A percentile compares a stretch with the other conserved stretches of the same genome.
phyloP scores from a whole-genome alignment of 2,888 invertebrate genomes.

The Geophilus truncorum region DNA sequence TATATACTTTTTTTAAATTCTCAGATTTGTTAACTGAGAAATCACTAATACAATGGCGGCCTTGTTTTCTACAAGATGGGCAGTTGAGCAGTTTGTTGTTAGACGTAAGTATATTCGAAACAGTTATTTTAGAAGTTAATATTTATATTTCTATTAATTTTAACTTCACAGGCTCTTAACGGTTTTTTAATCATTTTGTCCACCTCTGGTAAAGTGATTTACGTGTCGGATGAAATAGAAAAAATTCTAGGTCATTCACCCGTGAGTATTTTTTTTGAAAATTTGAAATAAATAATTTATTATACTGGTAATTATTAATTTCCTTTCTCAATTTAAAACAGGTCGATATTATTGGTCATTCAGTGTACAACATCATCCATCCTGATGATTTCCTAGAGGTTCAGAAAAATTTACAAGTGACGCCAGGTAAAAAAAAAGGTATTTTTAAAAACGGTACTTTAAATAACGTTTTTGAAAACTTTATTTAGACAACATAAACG shows the following conservation, averaged over 20 bases:
- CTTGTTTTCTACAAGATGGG: slow-evolving; percentile 20
- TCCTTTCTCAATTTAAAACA: slow-evolving; percentile 51
- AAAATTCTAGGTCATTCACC: slow-evolving; percentile 78
- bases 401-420: slow-evolving; percentile 53
- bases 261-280: slow-evolving; percentile 51
- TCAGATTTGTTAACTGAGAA: neutral
- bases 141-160: neutral
- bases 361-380: slow-evolving; percentile 73
- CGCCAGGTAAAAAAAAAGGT: neutral
- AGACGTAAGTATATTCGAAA: neutral
- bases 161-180: slow-evolving; percentile 54
- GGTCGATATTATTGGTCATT: slow-evolving; percentile 77
- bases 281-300: neutral
- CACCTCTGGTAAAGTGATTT: slow-evolving; percentile 74
- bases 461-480: no score
- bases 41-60: slow-evolving; percentile 3
- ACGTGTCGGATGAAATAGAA: slow-evolving; percentile 77
- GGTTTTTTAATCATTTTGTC: slow-evolving; percentile 77
- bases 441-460: no score
- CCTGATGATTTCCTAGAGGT: slow-evolving; percentile 71
- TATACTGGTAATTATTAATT: neutral
- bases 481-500: neutral
- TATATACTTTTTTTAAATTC: neutral
- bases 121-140: neutral
- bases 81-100: slow-evolving; percentile 15